Percentiles rank a stretch among this genome's conserved stretches.
Conservation (phyloP, 2,888 invertebrate species). For the Ornithoptera priamus region DNA sequence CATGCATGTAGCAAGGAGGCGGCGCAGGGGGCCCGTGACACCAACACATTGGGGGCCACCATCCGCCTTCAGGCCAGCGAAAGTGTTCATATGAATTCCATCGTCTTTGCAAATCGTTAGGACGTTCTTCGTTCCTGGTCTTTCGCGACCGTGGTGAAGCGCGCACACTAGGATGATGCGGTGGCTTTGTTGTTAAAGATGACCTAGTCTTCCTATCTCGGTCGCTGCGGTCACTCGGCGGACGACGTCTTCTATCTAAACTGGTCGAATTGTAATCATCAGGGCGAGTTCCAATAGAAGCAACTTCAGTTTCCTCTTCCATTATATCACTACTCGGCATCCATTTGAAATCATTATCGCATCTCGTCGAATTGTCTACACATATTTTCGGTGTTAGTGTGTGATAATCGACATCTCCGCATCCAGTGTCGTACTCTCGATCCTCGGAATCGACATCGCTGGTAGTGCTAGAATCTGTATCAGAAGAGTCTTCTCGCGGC, state of each 20-base stretch:
- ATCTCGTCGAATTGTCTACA: conserved; percentile 81
- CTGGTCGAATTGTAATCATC: conserved; percentile 68
- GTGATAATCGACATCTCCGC: conserved; percentile 81
- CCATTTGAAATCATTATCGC: conserved; percentile 86
- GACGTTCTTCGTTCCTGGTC: conserved; percentile 61
- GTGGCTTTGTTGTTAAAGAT: conserved; percentile 77
- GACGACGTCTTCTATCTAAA: conserved; percentile 78
- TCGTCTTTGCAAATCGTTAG: conserved; percentile 68
- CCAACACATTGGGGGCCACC: conserved; percentile 75
- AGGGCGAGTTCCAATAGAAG: conserved; percentile 51
- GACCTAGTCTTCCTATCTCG: conserved; percentile 84
- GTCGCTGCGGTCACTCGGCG: conserved; percentile 76
- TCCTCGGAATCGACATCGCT: conserved; percentile 66
- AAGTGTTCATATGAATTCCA: conserved; percentile 81
- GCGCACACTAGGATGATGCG: conserved; percentile 69
- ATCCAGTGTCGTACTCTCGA: conserved; percentile 76
- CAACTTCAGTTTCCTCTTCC: conserved; percentile 52
- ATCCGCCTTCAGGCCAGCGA: conserved; percentile 79
- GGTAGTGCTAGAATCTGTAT: conserved; percentile 62
- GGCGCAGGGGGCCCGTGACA: conserved; percentile 71
- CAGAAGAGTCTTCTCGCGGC: conserved; percentile 62
- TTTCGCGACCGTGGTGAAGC: conserved; percentile 68
- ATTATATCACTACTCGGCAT: conserved; percentile 70
- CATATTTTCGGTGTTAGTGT: conserved; percentile 68
- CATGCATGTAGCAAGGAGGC: conserved; percentile 73